These are phyloP conservation scores for Leucophenga maculata DNA, from an alignment of 2,888 invertebrate species.

Conservation along the genomic window DNA sequence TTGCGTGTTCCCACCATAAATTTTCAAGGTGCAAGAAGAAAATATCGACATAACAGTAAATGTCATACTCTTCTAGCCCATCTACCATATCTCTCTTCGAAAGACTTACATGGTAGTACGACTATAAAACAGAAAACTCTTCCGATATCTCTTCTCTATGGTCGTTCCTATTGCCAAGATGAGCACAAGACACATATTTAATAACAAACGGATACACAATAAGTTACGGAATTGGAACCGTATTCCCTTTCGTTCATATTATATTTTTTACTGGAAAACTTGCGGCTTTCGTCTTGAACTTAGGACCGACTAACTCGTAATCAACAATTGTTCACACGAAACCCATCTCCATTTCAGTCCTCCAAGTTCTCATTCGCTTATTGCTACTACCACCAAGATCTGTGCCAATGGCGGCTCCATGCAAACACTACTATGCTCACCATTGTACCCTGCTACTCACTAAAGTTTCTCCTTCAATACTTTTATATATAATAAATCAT, in stretches of 20 bases:
- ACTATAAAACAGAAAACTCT: slow-evolving; percentile 39
- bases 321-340: too few species aligned
- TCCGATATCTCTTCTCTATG: slow-evolving; percentile 74
- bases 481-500: slow-evolving; percentile 59
- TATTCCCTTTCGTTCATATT: slow-evolving; percentile 73
- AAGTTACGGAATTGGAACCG: slow-evolving; percentile 74
- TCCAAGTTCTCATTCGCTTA: slow-evolving; percentile 78
- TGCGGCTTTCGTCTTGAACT: too few species aligned
- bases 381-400: slow-evolving; percentile 78
- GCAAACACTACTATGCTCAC: slow-evolving; percentile 77
- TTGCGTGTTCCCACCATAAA: slow-evolving; percentile 42
- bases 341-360: slow-evolving; percentile 72
- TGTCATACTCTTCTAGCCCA: slow-evolving; percentile 48
- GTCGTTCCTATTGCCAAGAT: slow-evolving; percentile 73
- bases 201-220: slow-evolving; percentile 63
- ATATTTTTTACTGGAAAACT: too few species aligned
- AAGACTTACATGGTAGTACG: slow-evolving; percentile 46
- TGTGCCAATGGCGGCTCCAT: slow-evolving; percentile 73
- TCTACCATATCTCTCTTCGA: slow-evolving; percentile 47
- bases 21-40: slow-evolving; percentile 49
- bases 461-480: slow-evolving; percentile 71
- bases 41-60: slow-evolving; percentile 52
- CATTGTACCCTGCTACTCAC: slow-evolving; percentile 76
- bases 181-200: slow-evolving; percentile 72
- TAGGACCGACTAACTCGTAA: too few species aligned